A percentile compares a stretch with the other conserved stretches of the same genome.
These are phyloP conservation scores for Phalera bucephala DNA, from an alignment of 2,888 invertebrate species.

Conservation along the genomic window DNA sequence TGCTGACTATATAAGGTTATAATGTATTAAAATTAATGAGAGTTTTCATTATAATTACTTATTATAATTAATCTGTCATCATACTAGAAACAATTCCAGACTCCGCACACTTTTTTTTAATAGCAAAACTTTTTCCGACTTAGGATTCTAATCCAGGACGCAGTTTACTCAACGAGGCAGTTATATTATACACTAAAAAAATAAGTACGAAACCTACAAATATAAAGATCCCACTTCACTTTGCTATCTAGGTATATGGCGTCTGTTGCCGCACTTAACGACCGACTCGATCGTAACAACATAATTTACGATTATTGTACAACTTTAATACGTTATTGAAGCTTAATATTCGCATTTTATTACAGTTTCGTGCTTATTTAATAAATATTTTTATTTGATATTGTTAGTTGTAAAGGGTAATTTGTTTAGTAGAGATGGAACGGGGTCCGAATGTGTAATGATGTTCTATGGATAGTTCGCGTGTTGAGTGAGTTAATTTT, in stretches of 20 bases:
- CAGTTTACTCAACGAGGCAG: no score
- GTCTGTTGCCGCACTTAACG: conserved; percentile 43
- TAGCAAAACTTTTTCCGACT: no score
- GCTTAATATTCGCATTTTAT: conserved; percentile 64
- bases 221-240: conserved; percentile 22
- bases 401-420: conserved; percentile 45
- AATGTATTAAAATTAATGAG: no score
- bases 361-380: conserved; percentile 60
- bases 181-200: no score
- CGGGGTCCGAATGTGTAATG: conserved; percentile 27
- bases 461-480: conserved; percentile 3
- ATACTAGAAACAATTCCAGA: no score
- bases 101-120: no score
- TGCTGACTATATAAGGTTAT: no score
- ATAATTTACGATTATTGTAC: conserved; percentile 64
- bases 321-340: conserved; percentile 58
- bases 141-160: no score
- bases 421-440: conserved; percentile 40
- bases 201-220: no score
- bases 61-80: no score
- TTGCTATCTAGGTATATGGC: conserved; percentile 43
- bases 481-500: conserved; percentile 15
- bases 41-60: no score
- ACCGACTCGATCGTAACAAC: conserved; percentile 36
- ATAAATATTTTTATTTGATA: conserved; percentile 44